Conservation (phyloP, 2,113 vertebrate species). For the Lonchura striata region DNA sequence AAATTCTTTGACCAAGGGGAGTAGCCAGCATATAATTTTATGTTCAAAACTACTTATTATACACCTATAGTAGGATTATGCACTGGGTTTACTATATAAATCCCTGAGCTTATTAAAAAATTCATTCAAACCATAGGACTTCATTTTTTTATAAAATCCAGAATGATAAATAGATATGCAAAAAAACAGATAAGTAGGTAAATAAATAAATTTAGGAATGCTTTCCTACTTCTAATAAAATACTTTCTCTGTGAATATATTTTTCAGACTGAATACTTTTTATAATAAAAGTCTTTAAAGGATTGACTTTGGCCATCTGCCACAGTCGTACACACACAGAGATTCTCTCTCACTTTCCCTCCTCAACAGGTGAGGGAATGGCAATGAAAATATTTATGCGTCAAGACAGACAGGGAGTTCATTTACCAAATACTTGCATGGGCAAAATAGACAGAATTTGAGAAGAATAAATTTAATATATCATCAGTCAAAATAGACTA, state of each 20-base stretch:
- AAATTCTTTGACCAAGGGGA: neutral
- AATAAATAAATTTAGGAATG: neutral
- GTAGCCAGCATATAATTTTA: neutral
- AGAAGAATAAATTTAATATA: neutral
- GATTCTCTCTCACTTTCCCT: neutral
- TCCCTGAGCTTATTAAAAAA: neutral
- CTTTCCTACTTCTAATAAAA: neutral
- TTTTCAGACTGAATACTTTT: neutral
- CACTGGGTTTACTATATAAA: neutral
- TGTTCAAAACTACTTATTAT: neutral
- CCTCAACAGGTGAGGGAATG: neutral
- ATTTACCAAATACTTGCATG: neutral
- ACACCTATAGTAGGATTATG: neutral
- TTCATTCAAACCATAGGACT: neutral
- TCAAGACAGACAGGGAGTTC: neutral
- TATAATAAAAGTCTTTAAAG: neutral
- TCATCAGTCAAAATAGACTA: neutral
- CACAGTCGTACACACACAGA: no score
- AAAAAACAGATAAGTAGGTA: neutral
- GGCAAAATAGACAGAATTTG: neutral
- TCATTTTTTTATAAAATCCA: neutral
- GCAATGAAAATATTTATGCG: neutral
- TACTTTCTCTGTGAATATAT: neutral
- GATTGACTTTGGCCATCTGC: neutral
- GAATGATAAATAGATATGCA: neutral